Evolutionary conservation across 2,888 invertebrate genomes (phyloP).

Genomic region (Pollenia amentaria): DNA sequence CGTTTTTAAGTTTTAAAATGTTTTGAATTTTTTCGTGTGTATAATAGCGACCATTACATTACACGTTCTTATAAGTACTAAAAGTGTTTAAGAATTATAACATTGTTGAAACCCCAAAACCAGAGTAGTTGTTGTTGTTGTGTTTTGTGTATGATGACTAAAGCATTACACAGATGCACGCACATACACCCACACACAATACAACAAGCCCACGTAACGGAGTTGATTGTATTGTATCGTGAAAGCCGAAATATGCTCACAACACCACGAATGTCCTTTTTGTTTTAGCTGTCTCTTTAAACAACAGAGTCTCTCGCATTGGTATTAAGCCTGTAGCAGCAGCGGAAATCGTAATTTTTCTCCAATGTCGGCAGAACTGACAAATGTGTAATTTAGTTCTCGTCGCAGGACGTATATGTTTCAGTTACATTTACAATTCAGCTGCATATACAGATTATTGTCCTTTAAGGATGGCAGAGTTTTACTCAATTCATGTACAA

Average conservation of each 20-base stretch:
- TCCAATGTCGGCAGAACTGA: conserved; percentile 48
- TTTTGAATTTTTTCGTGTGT: conserved; percentile 45
- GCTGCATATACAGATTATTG: conserved; percentile 40
- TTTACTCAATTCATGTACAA: conserved; percentile 8
- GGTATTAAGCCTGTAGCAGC: background rate
- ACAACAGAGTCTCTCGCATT: background rate
- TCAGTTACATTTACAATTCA: conserved; percentile 44
- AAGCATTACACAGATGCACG: background rate
- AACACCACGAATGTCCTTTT: conserved; percentile 45
- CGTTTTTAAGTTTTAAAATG: conserved; percentile 43
- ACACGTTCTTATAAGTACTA: conserved; percentile 84
- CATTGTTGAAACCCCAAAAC: conserved; percentile 75
- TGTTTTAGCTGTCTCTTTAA: conserved; percentile 1
- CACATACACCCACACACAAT: background rate
- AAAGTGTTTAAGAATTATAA: conserved; percentile 78
- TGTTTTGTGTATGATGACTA: background rate
- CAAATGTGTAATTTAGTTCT: conserved; percentile 37
- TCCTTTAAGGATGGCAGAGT: conserved; percentile 13
- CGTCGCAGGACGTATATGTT: background rate
- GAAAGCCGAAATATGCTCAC: conserved; percentile 49
- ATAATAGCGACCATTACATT: conserved; percentile 81
- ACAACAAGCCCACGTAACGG: background rate
- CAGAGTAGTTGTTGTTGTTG: conserved; percentile 26
- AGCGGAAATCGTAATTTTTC: background rate
- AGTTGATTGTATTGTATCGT: conserved; percentile 32